Evolutionary conservation across 2,113 vertebrate genomes (phyloP), one percentile per base, ranked within the genome.

Genomic region (Ophthalmotilapia sp.): DNA sequence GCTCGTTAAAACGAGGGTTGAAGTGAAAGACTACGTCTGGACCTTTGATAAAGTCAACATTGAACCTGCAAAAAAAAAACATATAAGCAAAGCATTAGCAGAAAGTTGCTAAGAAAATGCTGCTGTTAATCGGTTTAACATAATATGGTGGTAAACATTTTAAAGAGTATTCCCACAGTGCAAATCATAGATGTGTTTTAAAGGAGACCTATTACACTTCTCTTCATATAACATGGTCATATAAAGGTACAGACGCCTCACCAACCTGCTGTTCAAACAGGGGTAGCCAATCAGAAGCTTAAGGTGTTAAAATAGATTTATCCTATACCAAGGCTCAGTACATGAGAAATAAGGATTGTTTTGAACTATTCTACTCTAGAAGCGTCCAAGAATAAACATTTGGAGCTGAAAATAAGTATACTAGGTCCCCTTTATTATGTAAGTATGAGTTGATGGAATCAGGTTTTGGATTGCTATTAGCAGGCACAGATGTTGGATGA

Each of bases 11-110:
- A 15, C 96, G 96, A 85, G 96, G 96, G 55, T 97, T 97, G 31
- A 97, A 96, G 90, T 97, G 96, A 90, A 97, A 97, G 53, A 96
- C 94, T 8, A 95, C 29, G 2, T 97, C 96, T 8, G 83, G 3
- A 7, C 95, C 96, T 91, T 93, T 96, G n/a, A 97, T 80, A 56
- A 97, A 96, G 82, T 97, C 96, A 29, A 97, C 79, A 3, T 96
- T 84, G 90, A 97, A 97, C 87, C 96, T 97, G 90, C 17, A 83
- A 55, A 38, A 54, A 36, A 26, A 1, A 77, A 49, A 5, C n/a
- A 49, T 8, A 12, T 5, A 38, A 81, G 42, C 55, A 62, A 65
- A 65, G 29, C 2, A 77, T 77, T 3, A 77, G 45, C 17, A 77
- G 23, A 77, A 77, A 6, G 45, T 33, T 33, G 33, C 33, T 33